Percentiles rank a stretch among this genome's conserved stretches.
Evolutionary conservation across 2,888 invertebrate genomes (phyloP).

Genomic region (Phyto melanocephala): DNA sequence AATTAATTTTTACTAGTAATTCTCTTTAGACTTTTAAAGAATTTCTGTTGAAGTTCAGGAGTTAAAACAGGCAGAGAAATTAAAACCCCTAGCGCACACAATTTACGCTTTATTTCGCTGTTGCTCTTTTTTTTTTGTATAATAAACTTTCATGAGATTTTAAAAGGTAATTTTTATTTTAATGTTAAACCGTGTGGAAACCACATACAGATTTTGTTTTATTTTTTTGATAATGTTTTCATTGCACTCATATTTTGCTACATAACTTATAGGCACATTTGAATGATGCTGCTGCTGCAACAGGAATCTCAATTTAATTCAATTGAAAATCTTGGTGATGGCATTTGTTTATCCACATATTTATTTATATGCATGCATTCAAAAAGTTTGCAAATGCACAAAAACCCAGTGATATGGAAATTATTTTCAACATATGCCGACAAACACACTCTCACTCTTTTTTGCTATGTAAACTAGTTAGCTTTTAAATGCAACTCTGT

Average conservation of each 20-base stretch:
- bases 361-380: not conserved
- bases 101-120: too few relatives aligned
- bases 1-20: too few relatives aligned
- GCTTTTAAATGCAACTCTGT: constrained; percentile 22
- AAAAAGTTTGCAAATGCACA: constrained; percentile 69
- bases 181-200: constrained; percentile 65
- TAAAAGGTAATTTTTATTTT: constrained; percentile 62
- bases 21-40: too few relatives aligned
- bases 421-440: constrained; percentile 74
- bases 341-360: not conserved
- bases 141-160: constrained; percentile 76
- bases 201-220: constrained; percentile 39
- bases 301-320: constrained; percentile 54
- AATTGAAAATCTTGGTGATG: constrained; percentile 39
- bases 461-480: constrained; percentile 4
- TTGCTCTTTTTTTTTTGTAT: constrained; percentile 57
- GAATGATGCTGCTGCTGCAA: constrained; percentile 33
- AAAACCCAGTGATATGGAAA: constrained; percentile 77
- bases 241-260: not conserved
- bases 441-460: constrained; percentile 24
- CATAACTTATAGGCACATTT: constrained; percentile 29
- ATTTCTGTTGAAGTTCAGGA: too few relatives aligned
- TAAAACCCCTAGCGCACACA: too few relatives aligned
- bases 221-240: not conserved
- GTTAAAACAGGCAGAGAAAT: too few relatives aligned